Evolutionary conservation across 1,140 invertebrate genomes (phyloP), one percentile per base, ranked within the genome.

Genomic region (Dreissena polymorpha): DNA sequence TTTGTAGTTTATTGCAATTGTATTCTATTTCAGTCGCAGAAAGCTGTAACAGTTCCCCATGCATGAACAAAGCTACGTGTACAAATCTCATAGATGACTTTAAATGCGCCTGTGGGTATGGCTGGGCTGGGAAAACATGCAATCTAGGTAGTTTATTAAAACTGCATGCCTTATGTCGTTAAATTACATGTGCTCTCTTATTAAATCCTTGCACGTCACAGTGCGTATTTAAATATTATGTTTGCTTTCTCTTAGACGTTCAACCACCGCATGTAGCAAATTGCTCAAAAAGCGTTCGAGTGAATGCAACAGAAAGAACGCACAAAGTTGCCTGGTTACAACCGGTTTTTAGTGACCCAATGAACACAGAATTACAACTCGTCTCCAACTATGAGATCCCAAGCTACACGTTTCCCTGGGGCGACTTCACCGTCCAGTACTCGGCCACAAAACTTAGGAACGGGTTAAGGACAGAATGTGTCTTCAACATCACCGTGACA

Each of bases 391-490:
- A 83, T 63, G n/a, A 51, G 14, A 76, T 13, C 14, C 27, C 27
- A 12, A n/a, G n/a, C 16, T 65, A 10, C 64, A 27, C 13, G 8
- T 76, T 83, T 29, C 80, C 70, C n/a, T 83, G 79, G 79, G 79
- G 79, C 18, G 71, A 75, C 27, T 82, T 82, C 39, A 74, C 64
- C n/a, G 51, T 82, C 13, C 69, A 74, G 55, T 82, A 65, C 39
- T 18, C 53, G 14, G 79, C 79, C n/a, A 75, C 55, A 13, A 83
- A 83, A 64, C 12, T 25, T 18, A 27, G 13, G 23, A 83, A 83
- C 49, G 80, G 80, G 51, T 49, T 83, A n/a, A 39, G 39, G n/a
- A 68, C 70, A 25, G 80, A 83, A 51, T 83, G 80, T 55, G 27
- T 51, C 14, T 83, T 83, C 57, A 64, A 74, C n/a, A 51, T 75